phyloP scores from a whole-genome alignment of 2,113 vertebrate species.

The Malurus cyaneus region DNA sequence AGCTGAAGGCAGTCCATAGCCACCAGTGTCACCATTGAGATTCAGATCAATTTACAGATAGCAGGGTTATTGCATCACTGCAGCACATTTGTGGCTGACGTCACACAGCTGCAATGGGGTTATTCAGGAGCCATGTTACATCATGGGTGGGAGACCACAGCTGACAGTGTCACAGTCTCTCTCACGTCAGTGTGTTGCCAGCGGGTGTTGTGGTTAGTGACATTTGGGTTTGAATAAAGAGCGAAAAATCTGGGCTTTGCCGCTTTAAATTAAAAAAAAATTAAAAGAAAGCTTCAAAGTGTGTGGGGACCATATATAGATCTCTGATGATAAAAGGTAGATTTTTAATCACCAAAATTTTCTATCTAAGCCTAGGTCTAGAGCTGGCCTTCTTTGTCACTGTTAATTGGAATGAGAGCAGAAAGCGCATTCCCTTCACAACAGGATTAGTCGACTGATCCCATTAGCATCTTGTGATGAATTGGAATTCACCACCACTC shows the following conservation, averaged over 20 bases:
- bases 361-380: not conserved
- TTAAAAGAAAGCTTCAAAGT: not conserved
- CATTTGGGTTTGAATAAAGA: not conserved
- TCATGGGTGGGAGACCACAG: not conserved
- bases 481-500: not conserved
- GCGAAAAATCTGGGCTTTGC: not conserved
- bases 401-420: not conserved
- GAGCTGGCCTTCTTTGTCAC: rapidly evolving
- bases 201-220: not conserved
- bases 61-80: not conserved
- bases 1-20: rapidly evolving
- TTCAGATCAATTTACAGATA: not conserved
- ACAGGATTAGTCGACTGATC: not conserved
- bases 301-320: not conserved
- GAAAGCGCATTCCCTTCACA: not conserved
- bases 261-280: not conserved
- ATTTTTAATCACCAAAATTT: not conserved
- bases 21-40: not conserved
- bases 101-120: not conserved
- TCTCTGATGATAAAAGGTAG: not conserved
- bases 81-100: not conserved
- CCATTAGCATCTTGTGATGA: not conserved
- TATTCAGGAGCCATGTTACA: not conserved
- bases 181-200: not conserved
- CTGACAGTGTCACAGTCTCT: not conserved